Base-by-base conservation (phyloP, 2,113 vertebrate species). In the Myocastor coypus region DNA sequence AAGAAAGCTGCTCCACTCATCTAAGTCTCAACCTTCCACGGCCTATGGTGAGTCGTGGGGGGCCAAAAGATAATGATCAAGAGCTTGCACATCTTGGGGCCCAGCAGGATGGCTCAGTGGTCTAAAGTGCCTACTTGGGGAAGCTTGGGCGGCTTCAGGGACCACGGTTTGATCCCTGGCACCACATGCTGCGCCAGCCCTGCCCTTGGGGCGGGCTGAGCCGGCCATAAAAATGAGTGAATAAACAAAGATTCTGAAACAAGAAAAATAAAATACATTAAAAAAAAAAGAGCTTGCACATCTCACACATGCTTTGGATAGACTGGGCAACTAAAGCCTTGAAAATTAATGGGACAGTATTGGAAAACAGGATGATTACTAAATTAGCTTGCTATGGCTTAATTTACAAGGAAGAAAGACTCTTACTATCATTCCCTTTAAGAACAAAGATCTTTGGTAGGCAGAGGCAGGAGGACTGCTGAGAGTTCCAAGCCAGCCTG, bases 361-460 rank as follows among this genome's bases (percentile, higher is more conserved):
- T 77, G 77, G 61, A 85, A 94, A 95, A 82, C 22, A 78, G n/a
- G 32, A 75, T 37, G 82, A 42, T 91, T 63, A 83, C 10, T 91
- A 78, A 85, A 59, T 6, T 10, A 85, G 82, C n/a, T 73, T 40
- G 69, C 16, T 4, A n/a, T 52, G 50, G 64, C 85, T 83, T 96
- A 87, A 89, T 64, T 50, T 68, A 85, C 52, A 85, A 96, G 17
- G 7, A 37, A 75, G 83, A 80, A 32, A 61, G 28, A 89, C 61
- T 75, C 46, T 83, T 80, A 82, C n/a, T 19, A n/a, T 14, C 86
- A 92, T 87, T 77, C 89, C 64, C 12, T 84, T 94, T 89, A 78
- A 37, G 69, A 90, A 94, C 30, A 86, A 92, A 93, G 26, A 71
- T 64, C 10, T 55, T 26, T 26, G 61, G 61, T 3, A 63, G 24